Evolutionary conservation across 2,113 vertebrate genomes (phyloP), one percentile per base, ranked within the genome.

Genomic region (Odocoileus virginianus): DNA sequence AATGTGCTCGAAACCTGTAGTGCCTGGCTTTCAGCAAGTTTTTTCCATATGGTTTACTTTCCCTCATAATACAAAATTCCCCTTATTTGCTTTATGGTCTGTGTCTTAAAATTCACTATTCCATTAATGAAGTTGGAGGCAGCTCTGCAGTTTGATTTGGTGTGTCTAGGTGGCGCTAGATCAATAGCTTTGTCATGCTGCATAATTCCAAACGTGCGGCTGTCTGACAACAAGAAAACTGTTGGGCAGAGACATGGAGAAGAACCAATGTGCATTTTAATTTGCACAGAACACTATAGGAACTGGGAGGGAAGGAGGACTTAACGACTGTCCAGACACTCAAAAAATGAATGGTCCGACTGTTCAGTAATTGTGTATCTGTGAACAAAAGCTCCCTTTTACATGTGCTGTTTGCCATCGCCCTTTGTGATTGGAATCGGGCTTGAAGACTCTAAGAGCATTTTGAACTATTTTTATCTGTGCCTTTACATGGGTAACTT

Each of bases 141-240:
- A 76, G 61, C 45, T 90, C 86, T 98, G 98, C 94, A 98, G 93
- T 98, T 97, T 91, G 89, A 82, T 58, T 94, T 95, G 43, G 50
- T 93, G 43, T 95, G 86, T 96, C 97, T 97, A 98, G 98, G 95
- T 98, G 98, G 97, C 97, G 97, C 98, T 87, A 98, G 92, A 97
- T 97, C 94, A 98, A 97, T 95, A 98, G 97, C 10, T 94, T 98
- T 97, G 64, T 78, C 90, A 58, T 16, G 45, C 93, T 91, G 74
- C 84, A 43, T 57, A 58, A 54, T 94, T 98, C 55, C 84, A 94
- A 97, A 93, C 27, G 36, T 8, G 2, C 28, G 60, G 61, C 40
- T 96, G 54, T 85, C 54, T 89, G 60, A 61, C 30, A 36, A 79
- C 3, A 96, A 89, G 43, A 95, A 95, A 93, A 90, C 52, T 54